Percentiles rank a stretch among this genome's conserved stretches.
Conservation (phyloP, 2,888 invertebrate species). For the Chromoteleia sp. region DNA sequence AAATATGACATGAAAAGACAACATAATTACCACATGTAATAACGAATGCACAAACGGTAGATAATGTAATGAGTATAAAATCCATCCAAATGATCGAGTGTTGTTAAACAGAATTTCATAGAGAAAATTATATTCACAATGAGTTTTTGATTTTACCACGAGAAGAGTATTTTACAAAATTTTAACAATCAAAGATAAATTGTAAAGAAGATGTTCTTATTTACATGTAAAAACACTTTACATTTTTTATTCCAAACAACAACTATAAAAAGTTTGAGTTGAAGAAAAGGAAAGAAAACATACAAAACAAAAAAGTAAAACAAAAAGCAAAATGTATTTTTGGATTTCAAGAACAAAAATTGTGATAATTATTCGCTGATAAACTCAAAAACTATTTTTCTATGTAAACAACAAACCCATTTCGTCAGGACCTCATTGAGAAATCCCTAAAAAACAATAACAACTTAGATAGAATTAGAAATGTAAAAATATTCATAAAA, state of each 20-base stretch:
- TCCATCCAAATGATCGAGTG: conserved; percentile 70
- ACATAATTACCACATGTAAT: conserved; percentile 55
- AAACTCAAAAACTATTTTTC: conserved; percentile 60
- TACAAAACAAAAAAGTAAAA: background rate
- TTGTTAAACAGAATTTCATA: conserved; percentile 53
- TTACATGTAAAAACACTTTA: background rate
- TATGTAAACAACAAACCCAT: conserved; percentile 42
- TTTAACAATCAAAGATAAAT: conserved; percentile 7
- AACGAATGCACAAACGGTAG: conserved; percentile 61
- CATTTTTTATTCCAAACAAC: background rate
- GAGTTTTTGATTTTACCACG: conserved; percentile 56
- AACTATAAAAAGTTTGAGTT: background rate
- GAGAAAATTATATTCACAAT: conserved; percentile 46
- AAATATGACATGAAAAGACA: conserved; percentile 2
- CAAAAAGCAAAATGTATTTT: conserved; percentile 39
- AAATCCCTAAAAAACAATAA: conserved; percentile 30
- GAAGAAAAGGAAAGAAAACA: background rate
- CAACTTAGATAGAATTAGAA: conserved; percentile 43
- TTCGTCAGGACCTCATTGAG: conserved; percentile 66
- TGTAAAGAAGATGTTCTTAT: background rate
- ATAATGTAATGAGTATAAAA: conserved; percentile 60
- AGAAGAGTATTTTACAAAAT: conserved; percentile 44
- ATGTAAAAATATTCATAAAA: conserved; percentile 35
- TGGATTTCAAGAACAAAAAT: conserved; percentile 45
- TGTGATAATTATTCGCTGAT: conserved; percentile 52